Evolutionary conservation across 2,797 vertebrate genomes (phyloP).

Genomic region (Cichlasoma orientale): DNA sequence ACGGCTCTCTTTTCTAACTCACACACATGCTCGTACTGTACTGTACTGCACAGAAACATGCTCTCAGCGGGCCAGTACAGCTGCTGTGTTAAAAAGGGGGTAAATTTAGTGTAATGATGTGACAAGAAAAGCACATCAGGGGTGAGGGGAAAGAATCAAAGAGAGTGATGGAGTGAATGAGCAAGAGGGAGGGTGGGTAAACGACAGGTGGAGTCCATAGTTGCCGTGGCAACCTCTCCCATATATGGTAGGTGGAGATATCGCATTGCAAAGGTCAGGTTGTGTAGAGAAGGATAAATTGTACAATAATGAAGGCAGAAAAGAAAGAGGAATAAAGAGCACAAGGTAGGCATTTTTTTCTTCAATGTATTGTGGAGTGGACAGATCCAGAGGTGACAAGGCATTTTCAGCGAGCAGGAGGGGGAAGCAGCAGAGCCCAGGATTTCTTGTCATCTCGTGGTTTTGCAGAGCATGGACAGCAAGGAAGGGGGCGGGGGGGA

Average conservation of each 20-base stretch:
- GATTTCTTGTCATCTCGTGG: constrained; percentile 60
- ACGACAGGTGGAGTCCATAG: constrained; percentile 91
- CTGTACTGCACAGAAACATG: neutral
- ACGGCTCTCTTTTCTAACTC: neutral
- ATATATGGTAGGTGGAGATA: constrained; percentile 79
- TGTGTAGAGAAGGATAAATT: constrained; percentile 59
- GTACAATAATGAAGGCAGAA: constrained; percentile 29
- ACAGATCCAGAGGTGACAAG: constrained; percentile 52
- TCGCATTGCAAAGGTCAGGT: constrained; percentile 86
- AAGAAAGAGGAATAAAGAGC: constrained; percentile 6
- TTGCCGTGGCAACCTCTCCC: constrained; percentile 86
- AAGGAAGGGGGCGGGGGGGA: constrained; percentile 29
- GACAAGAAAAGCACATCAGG: constrained; percentile 38
- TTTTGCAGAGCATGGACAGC: constrained; percentile 49
- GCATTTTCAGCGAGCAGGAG: constrained; percentile 48
- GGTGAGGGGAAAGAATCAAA: constrained; percentile 16
- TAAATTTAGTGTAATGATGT: constrained; percentile 27
- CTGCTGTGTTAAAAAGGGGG: constrained; percentile 10
- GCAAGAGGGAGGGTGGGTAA: constrained; percentile 34
- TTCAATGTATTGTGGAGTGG: neutral
- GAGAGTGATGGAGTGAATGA: constrained; percentile 11
- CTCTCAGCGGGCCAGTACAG: neutral
- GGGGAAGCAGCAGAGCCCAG: constrained; percentile 39
- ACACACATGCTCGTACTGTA: neutral
- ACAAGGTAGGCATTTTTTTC: neutral